Percentiles rank a stretch among this genome's conserved stretches.
Evolutionary conservation across 2,113 vertebrate genomes (phyloP).

Genomic region (Syrrhaptes paradoxus): DNA sequence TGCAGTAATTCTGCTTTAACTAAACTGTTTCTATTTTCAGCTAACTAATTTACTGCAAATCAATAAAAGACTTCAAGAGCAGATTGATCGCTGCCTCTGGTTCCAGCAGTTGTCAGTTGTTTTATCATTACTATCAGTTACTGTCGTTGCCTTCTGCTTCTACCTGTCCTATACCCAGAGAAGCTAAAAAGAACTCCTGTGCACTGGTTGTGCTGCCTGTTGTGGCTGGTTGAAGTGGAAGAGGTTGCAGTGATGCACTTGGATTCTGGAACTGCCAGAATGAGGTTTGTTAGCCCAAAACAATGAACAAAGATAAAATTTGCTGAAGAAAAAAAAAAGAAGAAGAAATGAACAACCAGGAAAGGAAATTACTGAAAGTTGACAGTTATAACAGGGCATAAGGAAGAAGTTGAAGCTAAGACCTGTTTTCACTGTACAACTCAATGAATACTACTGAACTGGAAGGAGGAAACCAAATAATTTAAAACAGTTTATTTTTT

Average conservation of each 20-base stretch:
- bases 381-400: neutral
- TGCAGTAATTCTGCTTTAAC: neutral
- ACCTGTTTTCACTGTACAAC: neutral
- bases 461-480: neutral
- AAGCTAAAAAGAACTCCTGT: slow-evolving; percentile 18
- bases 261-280: slow-evolving; percentile 18
- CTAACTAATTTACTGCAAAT: slow-evolving; percentile 82
- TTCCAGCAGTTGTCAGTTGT: slow-evolving; percentile 86
- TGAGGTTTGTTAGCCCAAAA: neutral
- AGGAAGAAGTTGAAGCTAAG: neutral
- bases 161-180: slow-evolving; percentile 61
- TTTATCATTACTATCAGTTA: slow-evolving; percentile 81
- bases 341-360: neutral
- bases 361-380: neutral
- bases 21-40: slow-evolving; percentile 72
- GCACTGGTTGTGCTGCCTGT: neutral
- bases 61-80: slow-evolving; percentile 87
- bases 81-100: slow-evolving; percentile 88
- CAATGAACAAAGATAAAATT: neutral
- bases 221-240: neutral
- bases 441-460: slow-evolving; percentile 10
- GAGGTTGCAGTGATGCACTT: neutral
- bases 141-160: slow-evolving; percentile 80
- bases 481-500: slow-evolving; percentile 7
- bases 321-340: neutral